Percentiles rank a stretch among this genome's conserved stretches.
Conservation (phyloP, 2,797 vertebrate genomes). For the Falco peregrinus region DNA sequence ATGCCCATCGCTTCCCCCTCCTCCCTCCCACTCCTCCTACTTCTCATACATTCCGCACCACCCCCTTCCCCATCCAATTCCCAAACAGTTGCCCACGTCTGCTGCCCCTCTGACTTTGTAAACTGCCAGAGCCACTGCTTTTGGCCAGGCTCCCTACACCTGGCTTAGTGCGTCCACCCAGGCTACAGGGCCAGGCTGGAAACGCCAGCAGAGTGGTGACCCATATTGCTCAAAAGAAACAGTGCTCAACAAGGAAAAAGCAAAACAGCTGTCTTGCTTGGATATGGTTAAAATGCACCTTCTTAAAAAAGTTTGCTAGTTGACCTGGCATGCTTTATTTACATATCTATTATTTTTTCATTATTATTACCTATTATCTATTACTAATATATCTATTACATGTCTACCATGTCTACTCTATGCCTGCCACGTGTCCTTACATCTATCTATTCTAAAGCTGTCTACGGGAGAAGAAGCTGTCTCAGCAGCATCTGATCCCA, state of each 20-base stretch:
- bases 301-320: not conserved
- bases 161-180: not conserved
- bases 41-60: fast-evolving
- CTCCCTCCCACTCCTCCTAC: not conserved
- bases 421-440: not conserved
- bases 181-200: not conserved
- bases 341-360: not conserved
- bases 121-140: not conserved
- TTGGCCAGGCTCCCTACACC: not conserved
- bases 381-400: not conserved
- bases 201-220: not conserved
- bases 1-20: not conserved
- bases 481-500: constrained; percentile 4
- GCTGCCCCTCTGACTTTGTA: not conserved
- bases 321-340: not conserved
- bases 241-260: not conserved
- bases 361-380: not conserved
- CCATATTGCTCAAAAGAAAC: not conserved
- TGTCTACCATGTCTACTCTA: not conserved
- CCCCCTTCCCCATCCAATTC: not conserved
- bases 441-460: not conserved
- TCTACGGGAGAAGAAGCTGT: not conserved
- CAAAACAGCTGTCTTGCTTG: not conserved
- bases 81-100: not conserved
- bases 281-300: not conserved